Evolutionary conservation across 2,797 vertebrate genomes (phyloP), one percentile per base, ranked within the genome.

Genomic region (Urocyon cinereoargenteus): DNA sequence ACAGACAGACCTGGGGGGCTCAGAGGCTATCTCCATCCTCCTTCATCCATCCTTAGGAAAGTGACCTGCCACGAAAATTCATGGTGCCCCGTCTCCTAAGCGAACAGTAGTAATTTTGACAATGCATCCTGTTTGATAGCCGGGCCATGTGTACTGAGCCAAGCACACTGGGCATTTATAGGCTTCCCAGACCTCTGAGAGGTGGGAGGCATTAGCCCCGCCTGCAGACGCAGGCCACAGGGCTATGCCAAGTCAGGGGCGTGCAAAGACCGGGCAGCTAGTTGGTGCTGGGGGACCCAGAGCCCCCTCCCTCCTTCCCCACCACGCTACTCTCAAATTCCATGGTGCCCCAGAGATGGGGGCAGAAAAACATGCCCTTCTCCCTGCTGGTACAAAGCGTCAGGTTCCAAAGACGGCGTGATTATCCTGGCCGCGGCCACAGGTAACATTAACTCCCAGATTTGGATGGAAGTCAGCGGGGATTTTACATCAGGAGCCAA

Each of bases 101-200:
- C 3, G 2, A 3, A 16, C 14, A 16, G 13, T 1, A 5, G 8
- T 24, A 19, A 14, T 18, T n/a, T 11, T 45, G 45, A 86, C 31
- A 34, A 19, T 3, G 34, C 24, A 21, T 10, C 49, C 31, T 53
- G 10, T 34, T 26, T 13, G 4, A 3, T 18, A 51, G 45, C 3
- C 1, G 34, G 1, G 24, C 15, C 51, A 15, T 2, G 16, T 10
- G 13, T 9, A 5, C 53, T 2, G 21, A 21, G 13, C 51, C 21
- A 11, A 0, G 8, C 22, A 22, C 3, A 2, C n/a, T 5, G n/a
- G 57, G 13, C 10, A 13, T 8, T 21, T 19, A 8, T 3, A 4
- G 79, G 59, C 34, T 64, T 19, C 4, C 3, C 11, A 11, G 5
- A 14, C 18, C n/a, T 61, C 24, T 4, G 22, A 34, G 22, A 36